Percentiles rank a stretch among this genome's conserved stretches.
These are phyloP conservation scores for Diplodus puntazzo DNA, from an alignment of 2,797 vertebrate genomes.

Conservation along the genomic window DNA sequence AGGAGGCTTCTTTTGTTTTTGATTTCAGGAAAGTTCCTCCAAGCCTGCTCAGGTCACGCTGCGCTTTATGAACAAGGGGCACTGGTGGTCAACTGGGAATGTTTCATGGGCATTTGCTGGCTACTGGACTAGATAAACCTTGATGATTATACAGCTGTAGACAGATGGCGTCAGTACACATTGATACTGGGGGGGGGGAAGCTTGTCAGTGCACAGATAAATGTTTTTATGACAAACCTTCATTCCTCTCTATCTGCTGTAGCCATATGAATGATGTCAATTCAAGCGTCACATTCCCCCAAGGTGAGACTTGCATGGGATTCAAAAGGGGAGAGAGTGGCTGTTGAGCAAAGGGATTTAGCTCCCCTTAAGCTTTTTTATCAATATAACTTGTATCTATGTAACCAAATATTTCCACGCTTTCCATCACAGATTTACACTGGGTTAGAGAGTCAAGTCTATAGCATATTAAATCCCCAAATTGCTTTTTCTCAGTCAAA, in stretches of 20 bases:
- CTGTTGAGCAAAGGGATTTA: constrained; percentile 47
- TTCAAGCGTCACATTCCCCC: constrained; percentile 29
- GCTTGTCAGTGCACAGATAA: constrained; percentile 18
- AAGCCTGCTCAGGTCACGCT: constrained; percentile 23
- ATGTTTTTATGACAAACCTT: constrained; percentile 23
- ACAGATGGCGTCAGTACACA: constrained; percentile 8
- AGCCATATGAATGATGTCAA: constrained; percentile 28
- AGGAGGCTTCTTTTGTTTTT: constrained; percentile 62
- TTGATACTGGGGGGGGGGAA: background rate
- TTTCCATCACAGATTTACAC: constrained; percentile 51
- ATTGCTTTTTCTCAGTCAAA: constrained; percentile 45
- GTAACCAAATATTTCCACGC: constrained; percentile 46
- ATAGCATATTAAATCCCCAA: constrained; percentile 39
- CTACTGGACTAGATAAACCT: background rate
- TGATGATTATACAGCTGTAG: constrained; percentile 28
- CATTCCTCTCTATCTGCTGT: no score
- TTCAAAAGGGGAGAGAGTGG: constrained; percentile 41
- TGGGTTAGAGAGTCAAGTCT: constrained; percentile 46
- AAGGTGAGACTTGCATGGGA: constrained; percentile 41
- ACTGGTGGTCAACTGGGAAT: constrained; percentile 35
- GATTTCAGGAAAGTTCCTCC: constrained; percentile 47
- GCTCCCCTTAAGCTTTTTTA: constrained; percentile 50
- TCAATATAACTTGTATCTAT: constrained; percentile 42
- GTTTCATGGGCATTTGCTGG: constrained; percentile 36
- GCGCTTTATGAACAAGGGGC: constrained; percentile 20